Conservation (phyloP, 2,113 vertebrate species). For the Sardina pilchardus region DNA sequence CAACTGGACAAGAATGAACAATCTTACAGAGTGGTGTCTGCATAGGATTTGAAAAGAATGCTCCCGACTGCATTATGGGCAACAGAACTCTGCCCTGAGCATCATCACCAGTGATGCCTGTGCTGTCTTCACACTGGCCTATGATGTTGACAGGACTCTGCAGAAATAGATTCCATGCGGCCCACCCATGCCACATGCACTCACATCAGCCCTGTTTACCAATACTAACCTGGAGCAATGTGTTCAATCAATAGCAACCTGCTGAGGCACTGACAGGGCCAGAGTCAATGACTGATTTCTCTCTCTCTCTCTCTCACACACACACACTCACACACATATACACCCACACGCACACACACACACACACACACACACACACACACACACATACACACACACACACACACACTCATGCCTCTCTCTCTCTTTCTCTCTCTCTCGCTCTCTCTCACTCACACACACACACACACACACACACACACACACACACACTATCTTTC, state of each 20-base stretch:
- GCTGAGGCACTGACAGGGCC: constrained; percentile 23
- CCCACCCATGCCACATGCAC: not conserved
- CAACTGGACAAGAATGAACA: not conserved
- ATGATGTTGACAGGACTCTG: constrained; percentile 4
- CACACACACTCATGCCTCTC: not conserved
- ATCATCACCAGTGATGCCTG: not conserved
- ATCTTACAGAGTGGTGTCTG: not conserved
- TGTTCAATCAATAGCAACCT: constrained; percentile 31
- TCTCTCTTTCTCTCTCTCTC: not conserved
- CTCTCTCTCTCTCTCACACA: no score
- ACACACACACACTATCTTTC: no score
- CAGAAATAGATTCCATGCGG: not conserved
- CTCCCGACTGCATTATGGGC: not conserved
- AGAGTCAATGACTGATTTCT: constrained; percentile 5
- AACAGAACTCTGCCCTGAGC: not conserved
- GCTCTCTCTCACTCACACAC: no score
- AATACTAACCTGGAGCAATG: not conserved
- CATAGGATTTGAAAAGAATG: not conserved
- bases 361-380: not conserved
- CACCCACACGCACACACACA: no score
- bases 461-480: no score
- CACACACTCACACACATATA: no score
- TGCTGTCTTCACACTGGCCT: not conserved
- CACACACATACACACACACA: not conserved
- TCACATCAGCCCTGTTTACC: constrained; percentile 10